Evolutionary conservation across 2,113 vertebrate genomes (phyloP).

Genomic region (Gavialis gangeticus): DNA sequence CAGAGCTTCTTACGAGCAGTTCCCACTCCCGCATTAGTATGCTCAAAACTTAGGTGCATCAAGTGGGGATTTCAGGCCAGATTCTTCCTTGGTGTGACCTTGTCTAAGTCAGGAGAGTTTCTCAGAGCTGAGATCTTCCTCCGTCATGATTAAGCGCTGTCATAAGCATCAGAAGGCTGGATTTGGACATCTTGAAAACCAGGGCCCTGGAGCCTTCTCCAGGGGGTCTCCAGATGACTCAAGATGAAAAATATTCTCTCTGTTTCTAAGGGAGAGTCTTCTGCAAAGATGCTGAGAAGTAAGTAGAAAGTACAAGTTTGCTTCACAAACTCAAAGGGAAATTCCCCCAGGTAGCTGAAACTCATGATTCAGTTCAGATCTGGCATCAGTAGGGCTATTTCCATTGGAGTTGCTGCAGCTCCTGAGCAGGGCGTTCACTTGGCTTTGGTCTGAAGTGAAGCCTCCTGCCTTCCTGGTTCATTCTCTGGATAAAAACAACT

Average conservation of each 20-base stretch:
- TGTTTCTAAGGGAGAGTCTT: background rate
- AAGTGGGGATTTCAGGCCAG: background rate
- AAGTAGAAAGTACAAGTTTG: background rate
- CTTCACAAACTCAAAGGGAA: background rate
- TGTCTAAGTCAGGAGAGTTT: background rate
- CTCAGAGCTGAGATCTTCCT: background rate
- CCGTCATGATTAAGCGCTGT: background rate
- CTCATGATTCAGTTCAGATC: background rate
- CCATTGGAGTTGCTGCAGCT: background rate
- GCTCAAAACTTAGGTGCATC: background rate
- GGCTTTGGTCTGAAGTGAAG: background rate
- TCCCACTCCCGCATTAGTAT: background rate
- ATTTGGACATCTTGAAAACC: background rate
- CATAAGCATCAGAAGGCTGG: background rate
- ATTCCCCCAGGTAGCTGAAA: background rate
- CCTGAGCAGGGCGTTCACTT: background rate
- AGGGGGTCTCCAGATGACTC: background rate
- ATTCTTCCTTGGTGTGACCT: background rate
- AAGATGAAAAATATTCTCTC: background rate
- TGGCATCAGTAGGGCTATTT: background rate
- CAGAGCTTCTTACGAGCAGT: background rate
- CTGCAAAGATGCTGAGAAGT: accelerated
- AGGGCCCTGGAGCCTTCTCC: too few relatives aligned
- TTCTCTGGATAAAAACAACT: background rate
- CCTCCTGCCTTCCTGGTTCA: background rate